Evolutionary conservation across 2,797 vertebrate species (phyloP).

Genomic region (Rousettus madagascariensis): DNA sequence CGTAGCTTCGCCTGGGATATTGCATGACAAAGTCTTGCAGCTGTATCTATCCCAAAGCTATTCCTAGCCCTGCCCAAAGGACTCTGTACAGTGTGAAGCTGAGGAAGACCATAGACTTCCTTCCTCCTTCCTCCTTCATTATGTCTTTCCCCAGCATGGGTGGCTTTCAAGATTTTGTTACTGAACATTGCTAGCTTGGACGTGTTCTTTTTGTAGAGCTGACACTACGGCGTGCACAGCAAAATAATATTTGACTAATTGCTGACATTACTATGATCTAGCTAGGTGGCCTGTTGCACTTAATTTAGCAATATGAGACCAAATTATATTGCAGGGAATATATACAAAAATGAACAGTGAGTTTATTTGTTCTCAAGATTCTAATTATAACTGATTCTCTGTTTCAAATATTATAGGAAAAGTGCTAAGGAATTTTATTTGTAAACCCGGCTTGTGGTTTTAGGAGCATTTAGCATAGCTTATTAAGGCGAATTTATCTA

Average conservation of each 20-base stretch:
- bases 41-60: neutral
- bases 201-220: conserved; percentile 2
- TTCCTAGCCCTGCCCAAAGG: neutral
- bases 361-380: conserved; percentile 63
- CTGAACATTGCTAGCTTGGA: neutral
- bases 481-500: conserved; percentile 50
- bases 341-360: conserved; percentile 56
- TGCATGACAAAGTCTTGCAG: neutral
- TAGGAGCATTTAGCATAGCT: conserved; percentile 4
- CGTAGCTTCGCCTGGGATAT: conserved; percentile 5
- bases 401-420: conserved; percentile 55
- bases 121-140: neutral
- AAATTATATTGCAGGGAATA: conserved; percentile 52
- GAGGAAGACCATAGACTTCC: neutral
- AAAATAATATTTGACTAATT: conserved; percentile 48
- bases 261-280: conserved; percentile 52
- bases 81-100: neutral
- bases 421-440: conserved; percentile 70
- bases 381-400: conserved; percentile 65
- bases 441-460: conserved; percentile 69
- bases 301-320: conserved; percentile 53
- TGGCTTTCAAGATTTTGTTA: neutral
- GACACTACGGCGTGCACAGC: neutral
- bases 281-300: conserved; percentile 62
- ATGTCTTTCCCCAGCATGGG: neutral